A percentile compares a stretch with the other conserved stretches of the same genome.
Conservation (phyloP, 2,888 invertebrate species). For the Lasioglossum morio region DNA sequence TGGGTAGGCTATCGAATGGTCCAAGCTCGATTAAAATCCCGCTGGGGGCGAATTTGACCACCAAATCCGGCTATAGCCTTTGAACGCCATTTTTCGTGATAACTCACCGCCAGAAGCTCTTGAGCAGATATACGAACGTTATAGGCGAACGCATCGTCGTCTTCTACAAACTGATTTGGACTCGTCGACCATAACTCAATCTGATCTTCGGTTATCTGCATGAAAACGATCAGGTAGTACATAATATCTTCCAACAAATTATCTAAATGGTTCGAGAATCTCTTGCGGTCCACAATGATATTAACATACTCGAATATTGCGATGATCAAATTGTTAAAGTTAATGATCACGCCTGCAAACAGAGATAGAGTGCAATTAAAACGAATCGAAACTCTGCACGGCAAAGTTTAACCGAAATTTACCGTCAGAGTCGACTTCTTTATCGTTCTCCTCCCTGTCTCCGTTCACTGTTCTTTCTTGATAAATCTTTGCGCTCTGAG, state of each 20-base stretch:
- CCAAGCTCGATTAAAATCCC: no score
- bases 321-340: constrained; percentile 88
- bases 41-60: no score
- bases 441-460: constrained; percentile 85
- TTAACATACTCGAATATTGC: constrained; percentile 89
- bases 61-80: no score
- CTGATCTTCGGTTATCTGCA: constrained; percentile 90
- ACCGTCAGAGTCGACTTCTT: constrained; percentile 88
- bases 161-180: constrained; percentile 89
- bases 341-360: constrained; percentile 86
- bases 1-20: no score
- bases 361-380: constrained; percentile 1
- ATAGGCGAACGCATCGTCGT: constrained; percentile 88
- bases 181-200: constrained; percentile 87
- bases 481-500: constrained; percentile 88
- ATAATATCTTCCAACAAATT: constrained; percentile 88
- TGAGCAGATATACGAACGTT: constrained; percentile 89
- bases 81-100: background rate
- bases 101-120: constrained; percentile 87
- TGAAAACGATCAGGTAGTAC: constrained; percentile 89
- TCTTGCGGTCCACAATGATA: constrained; percentile 87
- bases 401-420: constrained; percentile 56
- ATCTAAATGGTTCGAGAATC: constrained; percentile 86
- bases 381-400: background rate
- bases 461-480: constrained; percentile 88